Evolutionary conservation across 2,888 invertebrate species (phyloP), one percentile per base, ranked within the genome.

Genomic region (Drosophila siamana): DNA sequence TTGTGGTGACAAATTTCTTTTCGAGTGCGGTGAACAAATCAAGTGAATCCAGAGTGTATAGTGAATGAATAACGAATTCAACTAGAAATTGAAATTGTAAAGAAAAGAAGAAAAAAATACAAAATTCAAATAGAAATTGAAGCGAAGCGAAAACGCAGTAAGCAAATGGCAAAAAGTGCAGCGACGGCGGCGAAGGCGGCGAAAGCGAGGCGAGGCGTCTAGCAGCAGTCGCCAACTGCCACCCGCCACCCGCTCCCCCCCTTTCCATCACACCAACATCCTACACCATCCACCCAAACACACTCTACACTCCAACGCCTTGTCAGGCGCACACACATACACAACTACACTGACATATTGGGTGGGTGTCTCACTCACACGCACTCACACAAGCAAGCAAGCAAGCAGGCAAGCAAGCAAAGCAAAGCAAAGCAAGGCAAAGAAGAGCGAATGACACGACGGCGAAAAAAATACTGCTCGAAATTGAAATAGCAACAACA

Each of bases 141-240:
- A 54, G 26, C 43, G 54, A 78, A 54, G 40, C 36, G 40, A 50
- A 69, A 76, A 71, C 69, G 69, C 60, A 68, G 69, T 62, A 80
- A 76, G 74, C 69, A 56, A 71, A 55, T 64, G 48, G 59, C 63
- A 71, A 81, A 86, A 85, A 80, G 66, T 76, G 80, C 83, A 80
- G 62, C 60, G 56, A 47, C 51, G 44, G n/a, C 48, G 47, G 38
- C 38, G 44, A 48, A 30, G 43, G 57, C 67, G 55, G 60, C 59
- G 54, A 72, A 69, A 75, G 70, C 72, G 66, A 64, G 44, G 66
- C 40, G 64, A 78, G 78, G 80, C 68, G 79, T 83, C 87, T 83
- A 76, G 79, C 67, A 50, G 24, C 28, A n/a, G 24, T 1, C 48
- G 13, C 47, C 48, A 5, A 38, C 41, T 28, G 19, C 62, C 38